phyloP scores from a whole-genome alignment of 2,888 invertebrate species.

The Nysson spinosus region DNA sequence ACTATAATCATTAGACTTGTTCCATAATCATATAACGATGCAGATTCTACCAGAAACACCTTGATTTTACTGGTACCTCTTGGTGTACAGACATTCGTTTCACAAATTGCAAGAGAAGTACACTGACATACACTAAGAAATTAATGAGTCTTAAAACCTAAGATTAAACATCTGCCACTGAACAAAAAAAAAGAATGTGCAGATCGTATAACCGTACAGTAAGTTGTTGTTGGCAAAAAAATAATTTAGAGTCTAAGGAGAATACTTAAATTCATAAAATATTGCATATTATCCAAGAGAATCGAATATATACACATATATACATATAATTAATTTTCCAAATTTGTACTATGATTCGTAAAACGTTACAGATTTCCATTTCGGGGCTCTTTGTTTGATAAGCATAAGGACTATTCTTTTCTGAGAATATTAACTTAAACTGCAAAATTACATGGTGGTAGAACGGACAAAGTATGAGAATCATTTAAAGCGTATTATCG shows the following conservation, averaged over 20 bases:
- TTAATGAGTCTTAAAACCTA: constrained; percentile 37
- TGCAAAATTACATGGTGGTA: constrained; percentile 13
- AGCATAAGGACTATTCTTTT: constrained; percentile 15
- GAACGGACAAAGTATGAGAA: constrained; percentile 13
- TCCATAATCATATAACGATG: constrained; percentile 64
- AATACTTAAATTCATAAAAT: constrained; percentile 33
- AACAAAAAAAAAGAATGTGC: constrained; percentile 30
- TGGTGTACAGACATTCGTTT: constrained; percentile 46
- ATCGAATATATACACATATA: too few relatives aligned
- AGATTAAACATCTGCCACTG: constrained; percentile 46
- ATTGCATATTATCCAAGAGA: constrained; percentile 30
- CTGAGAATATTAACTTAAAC: constrained; percentile 11
- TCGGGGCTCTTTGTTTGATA: constrained; percentile 19
- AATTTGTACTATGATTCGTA: constrained; percentile 17
- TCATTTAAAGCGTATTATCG: constrained; percentile 27
- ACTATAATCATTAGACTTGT: constrained; percentile 68
- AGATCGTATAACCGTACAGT: constrained; percentile 34
- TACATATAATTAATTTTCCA: constrained; percentile 17
- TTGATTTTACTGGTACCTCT: constrained; percentile 53
- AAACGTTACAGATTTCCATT: constrained; percentile 29
- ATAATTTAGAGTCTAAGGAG: constrained; percentile 49
- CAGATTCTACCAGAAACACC: constrained; percentile 61
- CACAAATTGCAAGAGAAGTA: constrained; percentile 51
- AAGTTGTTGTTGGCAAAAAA: constrained; percentile 45
- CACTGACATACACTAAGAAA: constrained; percentile 51